These are phyloP conservation scores for Carduelis carduelis DNA, from an alignment of 2,797 vertebrate genomes.

Conservation along the genomic window DNA sequence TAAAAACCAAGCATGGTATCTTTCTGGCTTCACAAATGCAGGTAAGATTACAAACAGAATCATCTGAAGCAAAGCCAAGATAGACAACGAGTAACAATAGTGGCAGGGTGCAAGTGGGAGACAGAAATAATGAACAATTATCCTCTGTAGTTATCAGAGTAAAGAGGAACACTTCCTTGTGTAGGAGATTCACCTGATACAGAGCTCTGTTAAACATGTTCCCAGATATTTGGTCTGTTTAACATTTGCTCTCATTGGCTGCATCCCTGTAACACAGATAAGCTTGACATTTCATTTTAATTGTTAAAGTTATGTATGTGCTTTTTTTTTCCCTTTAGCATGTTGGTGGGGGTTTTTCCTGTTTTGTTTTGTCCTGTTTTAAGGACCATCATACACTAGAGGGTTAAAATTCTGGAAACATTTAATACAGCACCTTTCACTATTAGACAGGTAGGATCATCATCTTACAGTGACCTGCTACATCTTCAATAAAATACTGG, in stretches of 20 bases:
- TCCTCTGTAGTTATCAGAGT: neutral
- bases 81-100: neutral
- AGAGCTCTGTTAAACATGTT: neutral
- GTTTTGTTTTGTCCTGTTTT: neutral
- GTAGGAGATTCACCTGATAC: neutral
- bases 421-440: neutral
- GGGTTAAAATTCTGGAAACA: neutral
- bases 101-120: neutral
- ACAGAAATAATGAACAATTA: neutral
- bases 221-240: neutral
- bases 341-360: fast-evolving
- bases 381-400: neutral
- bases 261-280: neutral
- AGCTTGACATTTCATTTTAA: neutral
- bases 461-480: neutral
- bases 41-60: neutral
- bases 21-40: neutral
- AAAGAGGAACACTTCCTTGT: neutral
- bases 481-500: neutral
- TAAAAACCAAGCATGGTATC: neutral
- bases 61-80: neutral
- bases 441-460: neutral
- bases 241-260: neutral
- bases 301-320: neutral
- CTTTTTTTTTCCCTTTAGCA: neutral